Conservation (phyloP, 2,797 vertebrate species). For the Anomalospiza imberbis region DNA sequence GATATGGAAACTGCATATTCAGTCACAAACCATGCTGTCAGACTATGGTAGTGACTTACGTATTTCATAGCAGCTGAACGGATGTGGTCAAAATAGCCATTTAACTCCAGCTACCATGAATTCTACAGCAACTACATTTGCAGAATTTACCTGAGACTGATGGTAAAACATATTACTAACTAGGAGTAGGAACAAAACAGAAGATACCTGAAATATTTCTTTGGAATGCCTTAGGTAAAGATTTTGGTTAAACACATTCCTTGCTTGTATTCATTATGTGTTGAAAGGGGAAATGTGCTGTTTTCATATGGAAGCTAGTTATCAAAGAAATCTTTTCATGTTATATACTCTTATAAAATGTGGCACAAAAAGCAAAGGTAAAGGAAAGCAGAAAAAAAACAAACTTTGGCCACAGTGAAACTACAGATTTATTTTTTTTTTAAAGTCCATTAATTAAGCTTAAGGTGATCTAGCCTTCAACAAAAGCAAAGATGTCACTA, state of each 20-base stretch:
- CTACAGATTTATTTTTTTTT: rapidly evolving
- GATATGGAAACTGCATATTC: background rate
- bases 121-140: background rate
- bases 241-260: background rate
- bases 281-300: background rate
- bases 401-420: background rate
- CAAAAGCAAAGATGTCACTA: background rate
- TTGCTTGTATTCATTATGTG: background rate
- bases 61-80: background rate
- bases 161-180: background rate
- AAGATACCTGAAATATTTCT: background rate
- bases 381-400: background rate
- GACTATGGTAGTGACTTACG: background rate
- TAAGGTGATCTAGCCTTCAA: background rate
- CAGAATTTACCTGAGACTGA: background rate
- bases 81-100: background rate
- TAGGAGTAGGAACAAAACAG: background rate
- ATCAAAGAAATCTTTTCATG: background rate
- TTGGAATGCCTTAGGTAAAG: background rate
- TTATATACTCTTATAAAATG: background rate
- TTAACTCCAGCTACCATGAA: background rate
- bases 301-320: background rate
- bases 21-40: background rate
- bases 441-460: background rate
- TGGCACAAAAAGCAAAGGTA: background rate